Percentiles rank a stretch among this genome's conserved stretches.
These are phyloP conservation scores for Passer domesticus DNA, from an alignment of 2,113 vertebrate species.

Conservation along the genomic window DNA sequence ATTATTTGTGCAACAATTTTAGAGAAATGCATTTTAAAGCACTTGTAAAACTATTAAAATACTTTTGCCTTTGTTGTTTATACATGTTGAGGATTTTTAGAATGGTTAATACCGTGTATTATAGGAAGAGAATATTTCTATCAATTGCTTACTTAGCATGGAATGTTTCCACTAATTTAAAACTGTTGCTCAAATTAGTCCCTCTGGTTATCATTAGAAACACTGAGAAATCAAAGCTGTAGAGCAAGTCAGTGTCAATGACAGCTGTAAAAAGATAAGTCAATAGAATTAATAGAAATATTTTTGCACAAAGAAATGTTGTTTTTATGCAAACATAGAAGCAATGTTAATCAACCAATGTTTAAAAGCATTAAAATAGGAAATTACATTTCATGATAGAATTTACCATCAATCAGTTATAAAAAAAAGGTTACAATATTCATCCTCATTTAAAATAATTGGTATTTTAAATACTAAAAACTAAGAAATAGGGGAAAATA, in stretches of 20 bases:
- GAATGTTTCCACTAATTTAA: slow-evolving; percentile 31
- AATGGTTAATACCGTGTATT: background rate
- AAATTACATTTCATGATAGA: background rate
- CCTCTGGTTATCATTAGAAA: slow-evolving; percentile 58
- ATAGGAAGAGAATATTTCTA: background rate
- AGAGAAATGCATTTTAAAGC: background rate
- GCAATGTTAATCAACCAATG: background rate
- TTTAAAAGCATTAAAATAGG: background rate
- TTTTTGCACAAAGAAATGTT: slow-evolving; percentile 26
- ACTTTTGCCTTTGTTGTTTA: background rate
- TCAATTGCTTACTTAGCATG: slow-evolving; percentile 41
- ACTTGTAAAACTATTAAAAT: background rate
- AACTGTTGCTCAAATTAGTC: slow-evolving; percentile 51
- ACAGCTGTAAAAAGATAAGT: slow-evolving; percentile 48
- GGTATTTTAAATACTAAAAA: background rate
- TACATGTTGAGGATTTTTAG: background rate
- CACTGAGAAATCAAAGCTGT: slow-evolving; percentile 48
- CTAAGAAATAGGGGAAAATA: background rate
- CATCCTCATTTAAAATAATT: background rate
- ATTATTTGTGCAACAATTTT: background rate
- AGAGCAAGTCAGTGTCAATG: slow-evolving; percentile 33
- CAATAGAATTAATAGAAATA: slow-evolving; percentile 15
- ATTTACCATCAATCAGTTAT: background rate
- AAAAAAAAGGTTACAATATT: background rate
- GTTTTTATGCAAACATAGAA: slow-evolving; percentile 32